Evolutionary conservation across 2,113 vertebrate species (phyloP), one percentile per base, ranked within the genome.

Genomic region (Sorex fumeus): DNA sequence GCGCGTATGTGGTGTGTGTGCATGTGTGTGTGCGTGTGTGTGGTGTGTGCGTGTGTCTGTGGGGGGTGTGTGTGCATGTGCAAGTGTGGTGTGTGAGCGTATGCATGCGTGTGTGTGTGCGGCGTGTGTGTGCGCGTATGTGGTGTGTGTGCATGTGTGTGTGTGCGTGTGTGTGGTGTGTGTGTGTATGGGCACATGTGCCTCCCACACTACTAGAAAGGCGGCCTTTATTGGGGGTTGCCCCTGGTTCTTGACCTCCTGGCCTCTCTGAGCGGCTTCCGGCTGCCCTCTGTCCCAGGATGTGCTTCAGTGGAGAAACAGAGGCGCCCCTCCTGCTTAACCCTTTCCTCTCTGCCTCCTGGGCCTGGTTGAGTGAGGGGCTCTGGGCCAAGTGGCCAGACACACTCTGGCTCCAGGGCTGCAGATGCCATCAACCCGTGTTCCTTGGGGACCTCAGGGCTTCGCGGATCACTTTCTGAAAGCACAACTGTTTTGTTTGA

Each of bases 401-500:
- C 83, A 67, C 25, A 64, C 69, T 4, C 62, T 76, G 87, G 67
- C 76, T 92, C 53, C 76, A 45, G 87, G 91, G 79, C 87, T 72
- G 82, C 6, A 30, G 91, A 90, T 81, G 84, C 87, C 80, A 72
- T 67, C 76, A 92, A 94, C 86, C 80, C 23, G 0, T 66, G 77
- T 84, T 77, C 93, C 87, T 84, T 13, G 74, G 93, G 93, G 88
- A 75, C 84, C 60, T 57, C 90, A 5, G 90, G 71, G 91, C 76
- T 79, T 80, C 57, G 50, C 0, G 47, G 83, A 90, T 93, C 64
- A 72, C 88, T 94, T 87, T 74, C 77, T 89, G 87, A 91, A 91
- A 84, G 79, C 90, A 69, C 94, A 87, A 87, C 71, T 66, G 93
- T 90, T 96, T 95, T 94, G 94, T 93, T 79, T 84, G 89, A 85